These are phyloP conservation scores for Eolophus roseicapilla DNA, from an alignment of 2,113 vertebrate genomes.

Conservation along the genomic window DNA sequence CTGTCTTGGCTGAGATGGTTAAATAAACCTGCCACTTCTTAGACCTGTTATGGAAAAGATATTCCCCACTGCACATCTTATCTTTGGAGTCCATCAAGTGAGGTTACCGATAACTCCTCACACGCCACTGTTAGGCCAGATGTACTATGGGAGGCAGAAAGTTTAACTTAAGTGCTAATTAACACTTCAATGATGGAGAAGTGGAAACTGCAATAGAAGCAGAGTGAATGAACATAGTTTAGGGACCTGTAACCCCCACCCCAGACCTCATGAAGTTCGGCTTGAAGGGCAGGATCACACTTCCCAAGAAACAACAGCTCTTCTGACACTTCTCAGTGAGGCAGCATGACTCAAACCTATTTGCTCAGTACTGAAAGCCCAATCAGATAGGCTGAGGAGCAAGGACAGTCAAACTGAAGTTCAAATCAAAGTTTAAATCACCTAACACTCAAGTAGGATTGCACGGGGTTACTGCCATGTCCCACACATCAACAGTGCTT, in stretches of 20 bases:
- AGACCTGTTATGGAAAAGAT: not conserved
- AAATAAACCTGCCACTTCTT: not conserved
- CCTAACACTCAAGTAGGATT: not conserved
- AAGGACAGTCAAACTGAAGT: not conserved
- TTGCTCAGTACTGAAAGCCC: not conserved
- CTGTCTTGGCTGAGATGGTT: not conserved
- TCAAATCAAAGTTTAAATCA: not conserved
- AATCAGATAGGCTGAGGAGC: not conserved
- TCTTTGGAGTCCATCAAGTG: not conserved
- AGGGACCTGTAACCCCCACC: not conserved
- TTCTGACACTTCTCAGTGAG: not conserved
- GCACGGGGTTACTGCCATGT: fast-evolving
- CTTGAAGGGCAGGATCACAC: not conserved
- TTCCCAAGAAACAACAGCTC: not conserved
- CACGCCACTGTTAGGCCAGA: not conserved
- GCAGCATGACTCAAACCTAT: not conserved
- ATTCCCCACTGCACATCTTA: not conserved
- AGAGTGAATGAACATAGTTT: not conserved
- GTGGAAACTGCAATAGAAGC: not conserved
- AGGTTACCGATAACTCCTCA: not conserved
- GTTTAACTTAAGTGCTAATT: not conserved
- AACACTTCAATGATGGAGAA: not conserved
- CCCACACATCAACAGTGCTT: fast-evolving
- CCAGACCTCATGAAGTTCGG: not conserved
- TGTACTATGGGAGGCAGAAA: not conserved